Base-by-base conservation (phyloP, 1,140 invertebrate species). In the Drosophila suzukii region DNA sequence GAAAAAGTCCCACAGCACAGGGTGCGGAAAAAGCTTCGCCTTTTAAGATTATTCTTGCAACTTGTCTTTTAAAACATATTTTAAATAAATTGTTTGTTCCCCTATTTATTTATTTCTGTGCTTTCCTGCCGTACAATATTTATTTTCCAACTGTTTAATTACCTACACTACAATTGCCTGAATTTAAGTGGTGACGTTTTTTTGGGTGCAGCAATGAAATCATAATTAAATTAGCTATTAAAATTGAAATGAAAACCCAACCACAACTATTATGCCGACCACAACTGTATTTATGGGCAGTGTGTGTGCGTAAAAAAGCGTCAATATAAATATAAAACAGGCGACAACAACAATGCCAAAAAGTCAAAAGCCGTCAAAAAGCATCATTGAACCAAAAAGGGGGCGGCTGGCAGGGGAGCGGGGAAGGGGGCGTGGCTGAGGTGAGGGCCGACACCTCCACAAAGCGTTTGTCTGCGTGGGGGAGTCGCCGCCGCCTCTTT, bases 281-380 rank as follows among this genome's bases (percentile, higher is more conserved):
- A 10, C 47, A 30, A 32, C 47, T 65, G 62, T 66, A 12, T 3
- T 7, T 4, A 6, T 8, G 6, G 12, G 12, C 38, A 39, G 3
- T 39, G 10, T 54, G 39, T 27, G 44, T 43, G 41, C n/a, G 38
- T 44, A 51, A 32, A 75, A 63, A 75, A 85, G 58, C 79, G 55
- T 72, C 82, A 81, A 71, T 75, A 85, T 75, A 86, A 72, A 78
- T 78, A 81, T 58, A 72, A 71, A 71, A 68, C 49, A 61, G 63
- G 74, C 59, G 66, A 84, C 55, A 74, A 67, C 57, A 70, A 60
- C 58, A 65, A 51, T 56, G 76, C 66, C 50, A 76, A 63, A 77
- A 70, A 88, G 82, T 82, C 83, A 86, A 86, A 86, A 76, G 78
- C 78, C 83, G 57, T 86, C 83, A 88, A 74, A 86, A 79, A 66